A percentile compares a stretch with the other conserved stretches of the same genome.
Conservation (phyloP, 2,797 vertebrate genomes). For the Helicolenus hilgendorfi region DNA sequence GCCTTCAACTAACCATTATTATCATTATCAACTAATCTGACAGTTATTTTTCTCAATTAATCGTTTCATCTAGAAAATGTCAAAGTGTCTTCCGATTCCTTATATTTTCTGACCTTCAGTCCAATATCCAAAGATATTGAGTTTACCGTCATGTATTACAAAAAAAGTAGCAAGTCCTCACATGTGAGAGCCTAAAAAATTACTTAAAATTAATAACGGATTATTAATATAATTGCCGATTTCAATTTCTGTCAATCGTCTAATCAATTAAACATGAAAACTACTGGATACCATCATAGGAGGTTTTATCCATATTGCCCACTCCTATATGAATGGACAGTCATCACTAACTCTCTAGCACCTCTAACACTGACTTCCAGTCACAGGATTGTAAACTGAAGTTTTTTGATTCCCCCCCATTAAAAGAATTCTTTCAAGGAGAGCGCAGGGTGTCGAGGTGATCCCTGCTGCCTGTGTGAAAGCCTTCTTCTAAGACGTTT, state of each 20-base stretch:
- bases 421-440: slow-evolving; percentile 8
- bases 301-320: neutral
- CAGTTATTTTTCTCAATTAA: neutral
- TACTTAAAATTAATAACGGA: neutral
- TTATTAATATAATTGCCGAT: neutral
- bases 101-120: neutral
- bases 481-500: slow-evolving; percentile 14
- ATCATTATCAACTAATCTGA: neutral
- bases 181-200: neutral
- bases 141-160: neutral
- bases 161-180: neutral
- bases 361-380: neutral
- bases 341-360: neutral
- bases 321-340: neutral
- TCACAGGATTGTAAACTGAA: neutral
- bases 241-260: neutral
- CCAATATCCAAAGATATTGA: neutral
- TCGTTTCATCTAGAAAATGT: neutral
- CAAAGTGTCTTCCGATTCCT: neutral
- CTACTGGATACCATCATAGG: neutral
- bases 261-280: neutral
- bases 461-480: slow-evolving; percentile 21
- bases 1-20: no score
- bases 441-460: neutral
- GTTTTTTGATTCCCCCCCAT: neutral